A percentile compares a stretch with the other conserved stretches of the same genome.
Evolutionary conservation across 1,140 invertebrate species (phyloP).

Genomic region (Drosophila santomea): DNA sequence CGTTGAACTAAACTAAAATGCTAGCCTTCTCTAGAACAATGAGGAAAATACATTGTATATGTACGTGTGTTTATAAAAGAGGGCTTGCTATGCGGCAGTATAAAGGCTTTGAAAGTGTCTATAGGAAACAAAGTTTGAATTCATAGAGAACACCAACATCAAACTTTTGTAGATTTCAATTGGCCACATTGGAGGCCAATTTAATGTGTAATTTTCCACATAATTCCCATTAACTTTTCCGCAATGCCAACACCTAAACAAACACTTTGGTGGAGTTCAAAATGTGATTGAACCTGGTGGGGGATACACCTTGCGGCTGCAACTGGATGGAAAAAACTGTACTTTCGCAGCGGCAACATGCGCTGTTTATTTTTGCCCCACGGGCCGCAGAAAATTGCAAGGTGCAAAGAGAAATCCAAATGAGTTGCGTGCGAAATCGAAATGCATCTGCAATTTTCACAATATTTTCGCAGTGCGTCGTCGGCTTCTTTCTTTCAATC

Average conservation of each 20-base stretch:
- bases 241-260: conserved; percentile 17
- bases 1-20: conserved; percentile 72
- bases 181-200: neutral
- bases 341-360: conserved; percentile 23
- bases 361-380: conserved; percentile 54
- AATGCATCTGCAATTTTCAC: conserved; percentile 40
- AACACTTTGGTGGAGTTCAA: conserved; percentile 54
- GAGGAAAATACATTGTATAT: neutral
- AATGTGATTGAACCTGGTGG: conserved; percentile 73
- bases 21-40: conserved; percentile 7
- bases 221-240: conserved; percentile 1
- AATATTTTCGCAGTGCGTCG: conserved; percentile 21
- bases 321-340: conserved; percentile 32
- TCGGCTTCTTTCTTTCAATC: conserved; percentile 8
- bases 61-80: neutral
- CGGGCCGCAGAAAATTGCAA: conserved; percentile 22
- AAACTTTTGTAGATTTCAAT: neutral
- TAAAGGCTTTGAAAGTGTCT: neutral
- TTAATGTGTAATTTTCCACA: neutral
- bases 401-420: conserved; percentile 66
- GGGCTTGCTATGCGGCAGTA: neutral
- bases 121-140: neutral
- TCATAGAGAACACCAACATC: too few relatives aligned
- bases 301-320: conserved; percentile 28
- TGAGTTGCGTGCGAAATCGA: conserved; percentile 56